Conservation (phyloP, 2,113 vertebrate genomes). For the Condylura cristata region DNA sequence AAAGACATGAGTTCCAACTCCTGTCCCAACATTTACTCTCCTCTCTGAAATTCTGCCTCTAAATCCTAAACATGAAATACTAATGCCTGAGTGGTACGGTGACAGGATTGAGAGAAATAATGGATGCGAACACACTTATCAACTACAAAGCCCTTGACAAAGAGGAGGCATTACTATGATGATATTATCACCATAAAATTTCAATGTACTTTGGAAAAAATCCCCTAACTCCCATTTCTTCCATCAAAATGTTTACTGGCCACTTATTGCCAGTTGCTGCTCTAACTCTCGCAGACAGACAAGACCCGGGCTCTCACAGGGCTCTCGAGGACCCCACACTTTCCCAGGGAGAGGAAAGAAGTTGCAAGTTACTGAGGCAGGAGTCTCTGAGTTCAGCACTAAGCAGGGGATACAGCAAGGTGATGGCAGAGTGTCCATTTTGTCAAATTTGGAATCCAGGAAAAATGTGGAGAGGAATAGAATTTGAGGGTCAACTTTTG, state of each 20-base stretch:
- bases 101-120: background rate
- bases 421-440: background rate
- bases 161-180: background rate
- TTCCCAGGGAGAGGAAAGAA: background rate
- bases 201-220: background rate
- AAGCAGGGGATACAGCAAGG: too few relatives aligned
- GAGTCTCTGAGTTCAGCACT: too few relatives aligned
- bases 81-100: background rate
- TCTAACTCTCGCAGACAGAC: background rate
- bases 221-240: slow-evolving; percentile 6
- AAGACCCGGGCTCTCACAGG: background rate
- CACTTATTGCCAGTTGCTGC: background rate
- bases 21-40: background rate
- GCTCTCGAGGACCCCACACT: background rate
- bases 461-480: background rate
- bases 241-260: slow-evolving; percentile 40
- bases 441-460: background rate
- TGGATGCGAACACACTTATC: background rate
- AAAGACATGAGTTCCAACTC: background rate
- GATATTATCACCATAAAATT: background rate
- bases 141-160: slow-evolving; percentile 19
- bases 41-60: background rate
- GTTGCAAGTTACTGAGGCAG: background rate
- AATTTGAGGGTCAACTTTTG: background rate
- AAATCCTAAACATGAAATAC: background rate